Conservation (phyloP, 2,888 invertebrate genomes). For the Callosobruchus maculatus region DNA sequence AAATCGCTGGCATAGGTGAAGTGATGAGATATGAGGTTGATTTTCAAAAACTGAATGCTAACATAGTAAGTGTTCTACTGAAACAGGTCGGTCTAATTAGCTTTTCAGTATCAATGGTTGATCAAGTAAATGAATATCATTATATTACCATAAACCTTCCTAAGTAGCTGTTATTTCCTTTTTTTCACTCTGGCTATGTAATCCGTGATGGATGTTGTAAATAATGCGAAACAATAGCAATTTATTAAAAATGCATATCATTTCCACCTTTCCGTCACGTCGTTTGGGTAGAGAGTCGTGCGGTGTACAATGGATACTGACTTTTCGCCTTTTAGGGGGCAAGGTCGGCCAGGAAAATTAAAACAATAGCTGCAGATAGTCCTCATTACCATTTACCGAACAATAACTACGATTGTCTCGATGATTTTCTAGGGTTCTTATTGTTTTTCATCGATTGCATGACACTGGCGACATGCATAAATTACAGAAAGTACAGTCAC, state of each 20-base stretch:
- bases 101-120: too few relatives aligned
- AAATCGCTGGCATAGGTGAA: too few relatives aligned
- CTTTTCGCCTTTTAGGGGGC: slow-evolving; percentile 27
- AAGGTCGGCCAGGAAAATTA: slow-evolving; percentile 14
- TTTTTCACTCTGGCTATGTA: neutral
- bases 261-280: neutral
- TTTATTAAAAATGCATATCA: neutral
- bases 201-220: neutral
- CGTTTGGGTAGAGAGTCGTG: neutral
- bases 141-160: too few relatives aligned
- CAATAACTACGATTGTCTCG: neutral
- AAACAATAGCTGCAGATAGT: neutral
- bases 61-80: too few relatives aligned
- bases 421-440: neutral
- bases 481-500: neutral
- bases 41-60: too few relatives aligned
- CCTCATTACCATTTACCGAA: neutral
- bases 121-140: too few relatives aligned
- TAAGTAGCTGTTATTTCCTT: neutral
- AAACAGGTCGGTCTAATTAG: too few relatives aligned
- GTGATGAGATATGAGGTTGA: too few relatives aligned
- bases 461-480: too few relatives aligned
- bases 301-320: slow-evolving; percentile 16
- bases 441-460: neutral
- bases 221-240: neutral